phyloP scores from a whole-genome alignment of 2,888 invertebrate genomes.

The Argynnis bischoffii region DNA sequence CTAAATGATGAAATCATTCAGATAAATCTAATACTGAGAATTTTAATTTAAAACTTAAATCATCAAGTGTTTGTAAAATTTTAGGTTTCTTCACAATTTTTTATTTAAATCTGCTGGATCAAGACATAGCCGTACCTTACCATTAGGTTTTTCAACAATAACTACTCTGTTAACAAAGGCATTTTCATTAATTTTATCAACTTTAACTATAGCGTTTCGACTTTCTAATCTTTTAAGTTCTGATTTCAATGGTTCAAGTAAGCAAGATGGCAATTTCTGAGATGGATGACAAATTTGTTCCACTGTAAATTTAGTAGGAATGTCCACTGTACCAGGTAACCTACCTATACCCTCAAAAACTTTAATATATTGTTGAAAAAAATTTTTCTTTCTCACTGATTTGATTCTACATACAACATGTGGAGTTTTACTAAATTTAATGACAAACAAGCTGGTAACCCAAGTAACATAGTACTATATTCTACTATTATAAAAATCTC shows the following conservation, averaged over 20 bases:
- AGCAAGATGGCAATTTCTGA: conserved; percentile 1
- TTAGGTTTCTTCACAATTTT: conserved; percentile 1
- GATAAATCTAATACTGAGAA: conserved; percentile 30
- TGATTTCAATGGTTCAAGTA: conserved; percentile 23
- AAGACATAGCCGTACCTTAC: conserved; percentile 21
- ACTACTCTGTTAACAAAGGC: conserved; percentile 37
- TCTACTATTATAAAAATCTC: too few relatives aligned
- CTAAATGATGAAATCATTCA: conserved; percentile 31
- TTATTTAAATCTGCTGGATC: conserved; percentile 14
- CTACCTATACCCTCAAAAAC: too few relatives aligned
- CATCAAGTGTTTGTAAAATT: too few relatives aligned
- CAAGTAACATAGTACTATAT: too few relatives aligned
- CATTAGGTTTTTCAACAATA: conserved; percentile 31
- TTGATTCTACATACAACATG: too few relatives aligned
- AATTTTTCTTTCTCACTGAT: too few relatives aligned
- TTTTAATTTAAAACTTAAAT: conserved; percentile 14
- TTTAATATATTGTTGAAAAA: too few relatives aligned
- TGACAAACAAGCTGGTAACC: too few relatives aligned
- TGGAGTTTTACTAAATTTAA: too few relatives aligned
- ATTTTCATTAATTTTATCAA: conserved; percentile 34
- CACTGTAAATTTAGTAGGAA: too few relatives aligned
- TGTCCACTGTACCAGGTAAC: too few relatives aligned
- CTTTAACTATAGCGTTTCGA: conserved; percentile 35
- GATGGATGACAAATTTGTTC: neutral
- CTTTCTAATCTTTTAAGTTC: conserved; percentile 24